These are phyloP conservation scores for Platygyra sinensis DNA, from an alignment of 64 coral and sea anemone genomes.

Conservation along the genomic window DNA sequence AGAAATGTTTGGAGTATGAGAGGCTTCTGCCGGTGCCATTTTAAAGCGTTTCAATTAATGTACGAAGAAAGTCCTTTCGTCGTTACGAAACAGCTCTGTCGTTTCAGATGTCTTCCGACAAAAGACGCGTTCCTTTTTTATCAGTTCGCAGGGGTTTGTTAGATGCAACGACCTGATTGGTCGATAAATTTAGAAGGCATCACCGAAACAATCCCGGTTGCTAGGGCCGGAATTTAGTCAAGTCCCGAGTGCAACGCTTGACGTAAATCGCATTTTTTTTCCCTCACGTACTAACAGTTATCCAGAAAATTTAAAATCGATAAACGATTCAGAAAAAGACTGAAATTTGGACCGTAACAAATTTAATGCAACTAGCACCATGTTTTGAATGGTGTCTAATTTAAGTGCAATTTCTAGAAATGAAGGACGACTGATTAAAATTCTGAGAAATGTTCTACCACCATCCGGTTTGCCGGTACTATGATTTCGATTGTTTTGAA, in stretches of 20 bases:
- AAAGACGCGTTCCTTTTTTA: background rate
- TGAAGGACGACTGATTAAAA: no score
- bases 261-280: background rate
- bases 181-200: slow-evolving; percentile 48
- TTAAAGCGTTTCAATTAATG: background rate
- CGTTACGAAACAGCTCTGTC: background rate
- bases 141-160: background rate
- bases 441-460: no score
- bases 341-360: background rate
- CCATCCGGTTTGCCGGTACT: no score
- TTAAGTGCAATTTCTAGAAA: no score
- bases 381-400: no score
- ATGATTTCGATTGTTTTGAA: background rate
- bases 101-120: background rate
- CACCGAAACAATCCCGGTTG: background rate
- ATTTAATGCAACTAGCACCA: no score
- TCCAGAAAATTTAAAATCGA: slow-evolving; percentile 12
- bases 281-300: background rate
- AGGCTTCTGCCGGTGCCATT: slow-evolving; percentile 60
- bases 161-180: slow-evolving; percentile 16
- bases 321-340: background rate
- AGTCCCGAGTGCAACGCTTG: background rate
- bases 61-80: background rate
- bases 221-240: background rate
- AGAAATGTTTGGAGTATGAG: background rate